Evolutionary conservation across 2,888 invertebrate genomes (phyloP).

Genomic region (Galeopsomyia nigrocyanea): DNA sequence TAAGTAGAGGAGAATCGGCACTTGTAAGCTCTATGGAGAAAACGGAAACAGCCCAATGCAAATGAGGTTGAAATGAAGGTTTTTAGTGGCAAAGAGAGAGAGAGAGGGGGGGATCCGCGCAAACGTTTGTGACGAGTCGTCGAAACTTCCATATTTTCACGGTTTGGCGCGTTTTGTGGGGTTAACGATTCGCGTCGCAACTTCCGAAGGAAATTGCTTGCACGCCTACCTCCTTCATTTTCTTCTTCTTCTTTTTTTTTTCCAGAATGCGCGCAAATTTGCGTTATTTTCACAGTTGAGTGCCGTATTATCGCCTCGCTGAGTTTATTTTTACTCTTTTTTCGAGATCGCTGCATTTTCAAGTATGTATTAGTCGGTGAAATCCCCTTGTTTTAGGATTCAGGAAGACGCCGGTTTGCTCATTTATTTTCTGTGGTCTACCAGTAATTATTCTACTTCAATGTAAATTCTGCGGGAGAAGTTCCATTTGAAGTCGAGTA

Average conservation of each 20-base stretch:
- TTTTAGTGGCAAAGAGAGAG: conserved; percentile 5
- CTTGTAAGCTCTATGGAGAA: background rate
- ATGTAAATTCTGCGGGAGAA: too few relatives aligned
- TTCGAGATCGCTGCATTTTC: too few relatives aligned
- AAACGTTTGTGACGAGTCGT: conserved; percentile 4
- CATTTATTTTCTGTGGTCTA: too few relatives aligned
- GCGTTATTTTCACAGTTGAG: background rate
- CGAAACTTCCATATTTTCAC: conserved; percentile 57
- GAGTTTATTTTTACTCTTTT: too few relatives aligned
- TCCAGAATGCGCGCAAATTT: conserved; percentile 2
- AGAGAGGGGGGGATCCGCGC: background rate
- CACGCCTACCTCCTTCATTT: background rate
- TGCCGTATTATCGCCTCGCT: too few relatives aligned
- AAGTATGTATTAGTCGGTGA: too few relatives aligned
- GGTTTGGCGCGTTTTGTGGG: conserved; percentile 56
- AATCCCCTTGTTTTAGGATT: too few relatives aligned
- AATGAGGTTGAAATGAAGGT: conserved; percentile 35
- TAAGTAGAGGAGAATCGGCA: background rate
- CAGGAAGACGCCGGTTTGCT: too few relatives aligned
- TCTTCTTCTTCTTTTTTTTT: background rate
- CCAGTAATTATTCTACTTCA: too few relatives aligned
- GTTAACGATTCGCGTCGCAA: conserved; percentile 43
- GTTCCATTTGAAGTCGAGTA: too few relatives aligned
- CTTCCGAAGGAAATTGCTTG: conserved; percentile 38
- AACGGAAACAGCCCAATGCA: conserved; percentile 37